Evolutionary conservation across 2,797 vertebrate genomes (phyloP).

Genomic region (Tokudaia muenninki): DNA sequence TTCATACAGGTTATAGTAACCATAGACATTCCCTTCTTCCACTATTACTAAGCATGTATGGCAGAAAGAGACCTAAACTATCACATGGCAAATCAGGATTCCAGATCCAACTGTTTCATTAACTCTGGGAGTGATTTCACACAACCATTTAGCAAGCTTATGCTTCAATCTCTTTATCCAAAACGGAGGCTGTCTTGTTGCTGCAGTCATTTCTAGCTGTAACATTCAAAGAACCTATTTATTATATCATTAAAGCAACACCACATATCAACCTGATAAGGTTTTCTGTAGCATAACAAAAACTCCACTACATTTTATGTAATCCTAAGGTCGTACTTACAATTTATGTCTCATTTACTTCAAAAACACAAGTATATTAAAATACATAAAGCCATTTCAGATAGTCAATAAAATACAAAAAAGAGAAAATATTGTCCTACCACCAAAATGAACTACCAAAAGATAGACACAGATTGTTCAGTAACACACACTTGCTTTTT

Average conservation of each 20-base stretch:
- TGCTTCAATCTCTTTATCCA: conserved; percentile 31
- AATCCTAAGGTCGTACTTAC: conserved; percentile 24
- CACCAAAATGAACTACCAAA: not conserved
- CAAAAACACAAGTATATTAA: conserved; percentile 57
- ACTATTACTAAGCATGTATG: conserved; percentile 17
- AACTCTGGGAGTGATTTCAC: conserved; percentile 41
- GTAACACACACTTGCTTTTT: not conserved
- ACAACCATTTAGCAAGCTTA: conserved; percentile 14
- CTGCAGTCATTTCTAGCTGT: not conserved
- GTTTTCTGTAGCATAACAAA: conserved; percentile 1
- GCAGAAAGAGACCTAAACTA: not conserved
- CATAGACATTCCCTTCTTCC: not conserved
- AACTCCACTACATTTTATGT: conserved; percentile 3
- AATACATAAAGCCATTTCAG: conserved; percentile 3
- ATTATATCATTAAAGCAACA: conserved; percentile 34
- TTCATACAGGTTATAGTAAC: not conserved
- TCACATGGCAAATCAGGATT: conserved; percentile 31
- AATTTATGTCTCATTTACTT: conserved; percentile 27
- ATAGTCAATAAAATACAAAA: conserved; percentile 48
- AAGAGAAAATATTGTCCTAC: not conserved
- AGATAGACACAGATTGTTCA: not conserved
- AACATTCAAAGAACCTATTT: conserved; percentile 38
- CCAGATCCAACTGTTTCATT: conserved; percentile 46
- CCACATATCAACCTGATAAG: not conserved
- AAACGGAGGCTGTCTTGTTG: conserved; percentile 14